Conservation (phyloP, 2,113 vertebrate species). For the Seriola rivoliana region DNA sequence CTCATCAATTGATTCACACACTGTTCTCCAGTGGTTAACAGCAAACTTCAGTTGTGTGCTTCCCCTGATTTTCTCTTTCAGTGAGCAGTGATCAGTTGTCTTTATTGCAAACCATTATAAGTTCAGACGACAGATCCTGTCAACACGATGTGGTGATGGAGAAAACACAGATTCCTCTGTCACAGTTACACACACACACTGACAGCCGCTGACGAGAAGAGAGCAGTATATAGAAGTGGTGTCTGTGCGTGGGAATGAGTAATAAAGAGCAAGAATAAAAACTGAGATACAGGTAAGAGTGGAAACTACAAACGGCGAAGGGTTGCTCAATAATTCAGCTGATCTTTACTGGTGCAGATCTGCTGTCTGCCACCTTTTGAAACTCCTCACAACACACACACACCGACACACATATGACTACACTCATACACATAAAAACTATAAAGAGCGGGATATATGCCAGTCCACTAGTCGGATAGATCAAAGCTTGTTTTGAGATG, state of each 20-base stretch:
- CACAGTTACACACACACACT: conserved; percentile 5
- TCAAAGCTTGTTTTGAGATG: conserved; percentile 56
- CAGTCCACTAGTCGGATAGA: conserved; percentile 24
- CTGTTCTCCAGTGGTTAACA: not conserved
- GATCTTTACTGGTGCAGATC: conserved; percentile 43
- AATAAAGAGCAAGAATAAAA: conserved; percentile 26
- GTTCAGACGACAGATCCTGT: conserved; percentile 42
- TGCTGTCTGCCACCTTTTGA: conserved; percentile 34
- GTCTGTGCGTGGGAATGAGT: conserved; percentile 21
- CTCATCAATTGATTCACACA: conserved; percentile 3
- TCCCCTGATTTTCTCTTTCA: not conserved
- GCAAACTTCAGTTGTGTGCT: not conserved
- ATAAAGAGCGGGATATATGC: conserved; percentile 22
- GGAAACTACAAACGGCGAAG: conserved; percentile 9
- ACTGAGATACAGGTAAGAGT: not conserved
- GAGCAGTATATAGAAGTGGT: conserved; percentile 1
- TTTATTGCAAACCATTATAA: conserved; percentile 26
- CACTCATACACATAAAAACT: conserved; percentile 8
- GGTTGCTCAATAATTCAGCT: conserved; percentile 55
- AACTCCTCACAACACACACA: conserved; percentile 30
- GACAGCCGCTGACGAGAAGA: conserved; percentile 6
- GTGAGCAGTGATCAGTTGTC: conserved; percentile 16
- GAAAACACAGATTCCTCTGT: conserved; percentile 16
- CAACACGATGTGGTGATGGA: conserved; percentile 39
- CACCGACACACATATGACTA: not conserved